Base-by-base conservation (phyloP, 2,113 vertebrate genomes). In the Cephalophus harveyi region DNA sequence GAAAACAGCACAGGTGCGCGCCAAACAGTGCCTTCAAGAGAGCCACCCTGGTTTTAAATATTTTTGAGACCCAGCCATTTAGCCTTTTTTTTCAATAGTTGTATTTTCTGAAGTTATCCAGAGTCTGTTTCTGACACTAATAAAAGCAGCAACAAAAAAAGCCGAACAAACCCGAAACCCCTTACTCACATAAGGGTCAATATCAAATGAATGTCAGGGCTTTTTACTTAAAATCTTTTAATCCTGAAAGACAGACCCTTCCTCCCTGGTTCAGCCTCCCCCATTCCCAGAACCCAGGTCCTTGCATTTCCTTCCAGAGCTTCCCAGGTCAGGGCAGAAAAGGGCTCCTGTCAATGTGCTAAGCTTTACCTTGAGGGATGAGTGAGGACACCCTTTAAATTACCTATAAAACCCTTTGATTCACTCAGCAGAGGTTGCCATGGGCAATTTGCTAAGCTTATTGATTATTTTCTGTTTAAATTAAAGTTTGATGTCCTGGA, bases 401-500 rank as follows among this genome's bases (percentile, higher is more conserved):
- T 98, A 98, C 98, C 98, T 98, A 97, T 99, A 98, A 99, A 99
- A 95, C 97, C 98, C 97, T 98, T 99, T 98, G 98, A 99, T 98
- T 99, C 98, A 98, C 98, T 98, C 90, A 98, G 98, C 98, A 98
- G 98, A 98, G 98, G 98, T 99, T 99, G 98, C 98, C 98, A 98
- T 98, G 98, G 98, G 98, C 98, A 99, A 99, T 98, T 99, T 99
- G 98, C 98, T 98, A 98, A 99, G 98, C 98, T 98, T 99, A 99
- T 99, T 99, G 99, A 99, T 99, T 98, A 98, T 99, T 98, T 99
- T 98, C 98, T 99, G 98, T 99, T 98, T 99, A 99, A 99, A 99
- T 99, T 99, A 99, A 99, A 99, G 98, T 98, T 99, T 99, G 99
- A 99, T 99, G 98, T 98, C 98, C 98, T 98, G 98, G 99, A 99